Evolutionary conservation across 2,797 vertebrate genomes (phyloP).

Genomic region (Pseudocheirus occidentalis): DNA sequence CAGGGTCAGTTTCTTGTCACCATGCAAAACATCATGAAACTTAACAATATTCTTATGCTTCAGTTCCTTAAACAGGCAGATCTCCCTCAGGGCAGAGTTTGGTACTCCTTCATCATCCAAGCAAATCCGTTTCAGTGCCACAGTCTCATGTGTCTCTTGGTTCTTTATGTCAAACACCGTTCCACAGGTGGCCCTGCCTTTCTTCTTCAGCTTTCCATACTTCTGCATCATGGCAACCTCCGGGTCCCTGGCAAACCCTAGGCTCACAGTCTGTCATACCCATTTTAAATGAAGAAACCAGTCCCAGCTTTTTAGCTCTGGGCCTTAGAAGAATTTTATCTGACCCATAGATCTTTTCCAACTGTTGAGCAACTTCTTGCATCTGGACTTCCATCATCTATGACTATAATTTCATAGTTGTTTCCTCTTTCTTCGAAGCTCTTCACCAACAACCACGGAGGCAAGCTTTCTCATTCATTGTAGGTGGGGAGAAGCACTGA

Average conservation of each 20-base stretch:
- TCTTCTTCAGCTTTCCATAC: too few species aligned
- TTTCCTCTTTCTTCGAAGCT: slow-evolving; percentile 91
- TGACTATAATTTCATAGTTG: slow-evolving; percentile 94
- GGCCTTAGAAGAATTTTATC: slow-evolving; percentile 87
- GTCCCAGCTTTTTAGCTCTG: too few species aligned
- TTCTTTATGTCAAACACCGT: slow-evolving; percentile 99
- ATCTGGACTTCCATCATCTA: slow-evolving; percentile 98
- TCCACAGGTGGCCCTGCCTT: slow-evolving; percentile 90
- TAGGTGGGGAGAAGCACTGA: slow-evolving; percentile 96
- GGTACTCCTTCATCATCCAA: slow-evolving; percentile 98
- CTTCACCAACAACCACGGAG: slow-evolving; percentile 94
- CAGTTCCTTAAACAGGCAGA: slow-evolving; percentile 96
- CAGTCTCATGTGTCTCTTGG: slow-evolving; percentile 97
- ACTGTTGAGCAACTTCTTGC: slow-evolving; percentile 91
- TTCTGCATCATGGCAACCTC: too few species aligned
- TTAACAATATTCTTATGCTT: slow-evolving; percentile 99
- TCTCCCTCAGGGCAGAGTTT: slow-evolving; percentile 96
- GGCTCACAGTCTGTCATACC: too few species aligned
- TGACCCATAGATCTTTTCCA: slow-evolving; percentile 93
- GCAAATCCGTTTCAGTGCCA: slow-evolving; percentile 95
- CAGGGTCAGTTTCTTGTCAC: slow-evolving; percentile 98
- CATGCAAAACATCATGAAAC: slow-evolving; percentile 98
- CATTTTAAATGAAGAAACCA: too few species aligned
- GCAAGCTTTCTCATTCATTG: slow-evolving; percentile 96
- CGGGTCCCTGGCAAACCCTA: too few species aligned